A percentile compares a stretch with the other conserved stretches of the same genome.
phyloP scores from a whole-genome alignment of 2,113 vertebrate genomes.

The Chlorodrepanis virens region DNA sequence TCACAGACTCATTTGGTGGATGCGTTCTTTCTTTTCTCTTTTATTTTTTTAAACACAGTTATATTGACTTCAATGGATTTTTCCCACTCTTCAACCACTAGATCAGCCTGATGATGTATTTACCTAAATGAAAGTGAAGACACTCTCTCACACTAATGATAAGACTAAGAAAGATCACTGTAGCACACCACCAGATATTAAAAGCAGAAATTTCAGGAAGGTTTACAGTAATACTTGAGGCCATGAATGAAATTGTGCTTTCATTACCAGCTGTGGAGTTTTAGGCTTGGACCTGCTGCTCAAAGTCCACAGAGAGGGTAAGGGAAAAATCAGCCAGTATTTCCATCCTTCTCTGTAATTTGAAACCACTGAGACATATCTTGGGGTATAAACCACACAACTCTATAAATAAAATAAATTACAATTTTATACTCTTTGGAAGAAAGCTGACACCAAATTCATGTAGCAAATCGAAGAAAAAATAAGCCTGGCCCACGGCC shows the following conservation, averaged over 20 bases:
- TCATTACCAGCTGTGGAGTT: background rate
- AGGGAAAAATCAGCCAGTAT: constrained; percentile 21
- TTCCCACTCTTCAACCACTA: background rate
- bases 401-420: constrained; percentile 52
- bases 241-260: background rate
- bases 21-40: no score
- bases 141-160: background rate
- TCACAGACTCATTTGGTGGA: background rate
- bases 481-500: background rate
- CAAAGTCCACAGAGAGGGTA: background rate
- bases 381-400: constrained; percentile 34
- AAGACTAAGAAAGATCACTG: background rate
- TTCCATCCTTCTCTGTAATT: constrained; percentile 38
- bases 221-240: background rate
- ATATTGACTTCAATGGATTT: background rate
- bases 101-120: background rate
- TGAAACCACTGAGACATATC: constrained; percentile 26
- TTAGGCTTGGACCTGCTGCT: background rate
- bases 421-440: constrained; percentile 35
- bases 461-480: background rate
- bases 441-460: constrained; percentile 39
- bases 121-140: background rate
- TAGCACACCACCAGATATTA: background rate
- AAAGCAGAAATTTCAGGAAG: background rate
- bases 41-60: background rate